Evolutionary conservation across 2,797 vertebrate species (phyloP).

Genomic region (Danio jaintianensis): DNA sequence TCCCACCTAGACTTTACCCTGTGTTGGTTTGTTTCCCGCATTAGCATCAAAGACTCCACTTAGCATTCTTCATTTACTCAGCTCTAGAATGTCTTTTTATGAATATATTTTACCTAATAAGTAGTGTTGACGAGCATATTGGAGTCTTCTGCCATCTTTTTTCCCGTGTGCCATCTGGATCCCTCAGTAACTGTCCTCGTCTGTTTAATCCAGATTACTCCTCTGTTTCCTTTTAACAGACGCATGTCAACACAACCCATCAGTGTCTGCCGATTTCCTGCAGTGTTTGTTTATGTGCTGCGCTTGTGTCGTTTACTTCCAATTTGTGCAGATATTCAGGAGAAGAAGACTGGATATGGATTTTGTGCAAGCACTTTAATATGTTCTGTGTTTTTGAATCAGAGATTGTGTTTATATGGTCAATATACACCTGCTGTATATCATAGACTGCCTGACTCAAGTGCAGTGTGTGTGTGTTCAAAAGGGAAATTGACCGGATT

Average conservation of each 20-base stretch:
- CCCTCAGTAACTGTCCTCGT: conserved; percentile 3
- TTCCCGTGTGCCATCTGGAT: conserved; percentile 41
- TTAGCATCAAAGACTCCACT: no score
- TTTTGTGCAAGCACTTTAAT: conserved; percentile 7
- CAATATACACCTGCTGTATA: no score
- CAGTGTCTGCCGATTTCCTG: conserved; percentile 7
- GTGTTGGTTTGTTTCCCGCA: no score
- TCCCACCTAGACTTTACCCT: no score
- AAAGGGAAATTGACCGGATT: neutral
- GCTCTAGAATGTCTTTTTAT: no score
- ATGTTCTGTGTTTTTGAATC: neutral
- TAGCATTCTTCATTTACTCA: no score
- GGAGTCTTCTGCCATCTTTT: neutral
- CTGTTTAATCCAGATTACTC: conserved; percentile 27
- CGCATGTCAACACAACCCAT: conserved; percentile 23
- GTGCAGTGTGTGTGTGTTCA: neutral
- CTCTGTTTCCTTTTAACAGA: neutral
- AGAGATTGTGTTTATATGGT: neutral
- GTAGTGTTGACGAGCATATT: neutral
- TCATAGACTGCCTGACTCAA: neutral
- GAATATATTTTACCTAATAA: neutral
- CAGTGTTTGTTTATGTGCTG: conserved; percentile 5
- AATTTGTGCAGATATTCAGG: conserved; percentile 7
- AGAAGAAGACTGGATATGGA: neutral
- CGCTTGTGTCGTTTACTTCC: conserved; percentile 11